phyloP scores from a whole-genome alignment of 2,888 invertebrate species.

The Hirtodrosophila trivittata region DNA sequence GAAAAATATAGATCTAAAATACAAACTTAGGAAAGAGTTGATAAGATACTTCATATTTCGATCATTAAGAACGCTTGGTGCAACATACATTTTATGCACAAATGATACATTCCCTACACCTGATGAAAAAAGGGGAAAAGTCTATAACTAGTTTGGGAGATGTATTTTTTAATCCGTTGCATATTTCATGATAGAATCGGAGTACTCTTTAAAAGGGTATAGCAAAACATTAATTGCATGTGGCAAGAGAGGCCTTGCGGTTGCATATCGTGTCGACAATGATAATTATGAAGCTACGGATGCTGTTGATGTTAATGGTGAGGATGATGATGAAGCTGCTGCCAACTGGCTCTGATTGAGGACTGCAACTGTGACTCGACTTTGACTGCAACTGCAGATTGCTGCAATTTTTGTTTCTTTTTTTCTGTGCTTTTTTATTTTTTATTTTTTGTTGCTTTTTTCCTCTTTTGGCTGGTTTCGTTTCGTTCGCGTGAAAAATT shows the following conservation, averaged over 20 bases:
- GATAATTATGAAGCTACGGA: constrained; percentile 23
- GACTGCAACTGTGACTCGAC: constrained; percentile 22
- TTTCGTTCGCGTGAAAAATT: constrained; percentile 7
- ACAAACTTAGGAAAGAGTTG: too few species aligned
- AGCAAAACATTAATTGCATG: constrained; percentile 69
- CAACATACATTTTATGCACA: too few species aligned
- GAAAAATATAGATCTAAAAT: too few species aligned
- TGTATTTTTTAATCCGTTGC: too few species aligned
- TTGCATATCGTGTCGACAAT: constrained; percentile 33
- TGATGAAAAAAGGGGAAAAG: too few species aligned
- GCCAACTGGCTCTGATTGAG: constrained; percentile 30
- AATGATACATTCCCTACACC: too few species aligned
- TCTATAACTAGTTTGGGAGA: too few species aligned
- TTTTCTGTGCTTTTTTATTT: constrained; percentile 9
- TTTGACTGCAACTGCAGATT: constrained; percentile 10
- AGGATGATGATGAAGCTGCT: constrained; percentile 12
- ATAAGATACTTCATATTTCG: too few species aligned
- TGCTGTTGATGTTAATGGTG: constrained; percentile 16
- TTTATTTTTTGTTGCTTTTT: constrained; percentile 8
- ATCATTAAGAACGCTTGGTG: too few species aligned
- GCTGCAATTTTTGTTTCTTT: constrained; percentile 33
- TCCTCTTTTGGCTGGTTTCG: background rate
- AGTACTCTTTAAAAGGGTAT: background rate
- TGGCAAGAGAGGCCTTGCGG: constrained; percentile 46
- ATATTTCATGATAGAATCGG: too few species aligned